These are phyloP conservation scores for Psettodes erumei DNA, from an alignment of 2,113 vertebrate genomes.

Conservation along the genomic window DNA sequence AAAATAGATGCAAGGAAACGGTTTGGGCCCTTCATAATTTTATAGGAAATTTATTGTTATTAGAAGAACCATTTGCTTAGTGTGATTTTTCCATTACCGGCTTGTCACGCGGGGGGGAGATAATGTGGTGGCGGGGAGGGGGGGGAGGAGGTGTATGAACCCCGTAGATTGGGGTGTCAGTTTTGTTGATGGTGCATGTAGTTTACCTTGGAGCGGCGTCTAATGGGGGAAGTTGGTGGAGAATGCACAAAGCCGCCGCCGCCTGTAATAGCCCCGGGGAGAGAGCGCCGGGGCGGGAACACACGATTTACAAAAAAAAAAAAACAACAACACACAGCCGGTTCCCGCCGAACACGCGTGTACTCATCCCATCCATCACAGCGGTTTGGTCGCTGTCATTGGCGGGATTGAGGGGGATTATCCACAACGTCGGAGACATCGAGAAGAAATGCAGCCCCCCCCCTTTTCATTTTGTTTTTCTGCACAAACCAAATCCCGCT, in stretches of 20 bases:
- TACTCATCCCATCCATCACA: no score
- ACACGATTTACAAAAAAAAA: no score
- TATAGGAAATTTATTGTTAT: slow-evolving; percentile 99
- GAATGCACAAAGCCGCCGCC: slow-evolving; percentile 82
- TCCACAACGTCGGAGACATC: no score
- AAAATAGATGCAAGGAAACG: slow-evolving; percentile 98
- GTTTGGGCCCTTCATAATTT: slow-evolving; percentile 98
- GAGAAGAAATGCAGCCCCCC: no score
- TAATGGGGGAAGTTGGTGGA: slow-evolving; percentile 95
- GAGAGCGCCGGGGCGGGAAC: slow-evolving; percentile 4
- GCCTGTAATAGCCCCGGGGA: slow-evolving; percentile 49
- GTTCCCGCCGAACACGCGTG: neutral
- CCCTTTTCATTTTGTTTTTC: no score
- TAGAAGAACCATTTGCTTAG: slow-evolving; percentile 99
- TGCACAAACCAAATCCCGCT: no score
- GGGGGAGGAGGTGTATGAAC: slow-evolving; percentile 87
- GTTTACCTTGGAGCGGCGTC: slow-evolving; percentile 95
- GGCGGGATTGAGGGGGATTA: no score
- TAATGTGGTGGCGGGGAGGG: slow-evolving; percentile 87
- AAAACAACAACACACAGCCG: slow-evolving; percentile 3
- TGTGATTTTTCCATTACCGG: slow-evolving; percentile 99
- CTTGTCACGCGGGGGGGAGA: slow-evolving; percentile 97
- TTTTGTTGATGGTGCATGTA: slow-evolving; percentile 98
- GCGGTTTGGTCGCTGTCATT: no score
- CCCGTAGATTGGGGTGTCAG: slow-evolving; percentile 95